Conservation (phyloP, 2,888 invertebrate genomes). For the Eulithis testata region DNA sequence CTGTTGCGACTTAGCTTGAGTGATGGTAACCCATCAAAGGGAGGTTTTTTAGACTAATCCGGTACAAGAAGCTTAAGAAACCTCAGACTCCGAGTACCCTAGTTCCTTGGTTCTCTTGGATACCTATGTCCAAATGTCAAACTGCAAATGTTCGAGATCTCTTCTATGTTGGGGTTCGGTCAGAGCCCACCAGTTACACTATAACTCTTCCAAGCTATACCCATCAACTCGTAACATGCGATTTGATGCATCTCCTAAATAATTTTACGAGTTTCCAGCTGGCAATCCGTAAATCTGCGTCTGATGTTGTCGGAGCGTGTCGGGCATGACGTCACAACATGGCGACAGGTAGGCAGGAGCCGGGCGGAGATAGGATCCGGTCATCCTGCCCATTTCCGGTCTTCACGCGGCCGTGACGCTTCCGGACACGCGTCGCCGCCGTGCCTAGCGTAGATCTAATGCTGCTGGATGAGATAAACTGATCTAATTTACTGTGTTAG, state of each 20-base stretch:
- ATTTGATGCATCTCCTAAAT: slow-evolving; percentile 1
- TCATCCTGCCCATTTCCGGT: slow-evolving; percentile 85
- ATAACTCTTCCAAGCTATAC: too few species aligned
- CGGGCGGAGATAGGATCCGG: slow-evolving; percentile 83
- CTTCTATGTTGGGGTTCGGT: too few species aligned
- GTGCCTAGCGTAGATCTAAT: slow-evolving; percentile 60
- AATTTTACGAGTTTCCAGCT: slow-evolving; percentile 21
- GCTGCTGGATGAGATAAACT: slow-evolving; percentile 59
- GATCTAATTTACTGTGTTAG: slow-evolving; percentile 7
- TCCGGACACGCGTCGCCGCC: slow-evolving; percentile 82
- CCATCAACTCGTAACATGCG: too few species aligned
- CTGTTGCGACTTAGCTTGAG: too few species aligned
- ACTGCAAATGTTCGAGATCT: too few species aligned
- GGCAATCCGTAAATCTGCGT: slow-evolving; percentile 43
- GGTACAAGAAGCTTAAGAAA: too few species aligned
- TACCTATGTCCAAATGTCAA: too few species aligned
- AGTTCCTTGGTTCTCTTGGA: too few species aligned
- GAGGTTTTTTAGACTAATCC: too few species aligned
- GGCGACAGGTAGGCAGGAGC: slow-evolving; percentile 78
- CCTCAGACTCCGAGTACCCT: too few species aligned
- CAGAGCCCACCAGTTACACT: too few species aligned
- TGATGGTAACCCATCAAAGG: too few species aligned
- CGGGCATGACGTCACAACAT: slow-evolving; percentile 78
- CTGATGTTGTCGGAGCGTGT: slow-evolving; percentile 42
- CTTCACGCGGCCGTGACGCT: slow-evolving; percentile 85